Conservation (phyloP, 1,140 invertebrate genomes). For the Diuraphis noxia region DNA sequence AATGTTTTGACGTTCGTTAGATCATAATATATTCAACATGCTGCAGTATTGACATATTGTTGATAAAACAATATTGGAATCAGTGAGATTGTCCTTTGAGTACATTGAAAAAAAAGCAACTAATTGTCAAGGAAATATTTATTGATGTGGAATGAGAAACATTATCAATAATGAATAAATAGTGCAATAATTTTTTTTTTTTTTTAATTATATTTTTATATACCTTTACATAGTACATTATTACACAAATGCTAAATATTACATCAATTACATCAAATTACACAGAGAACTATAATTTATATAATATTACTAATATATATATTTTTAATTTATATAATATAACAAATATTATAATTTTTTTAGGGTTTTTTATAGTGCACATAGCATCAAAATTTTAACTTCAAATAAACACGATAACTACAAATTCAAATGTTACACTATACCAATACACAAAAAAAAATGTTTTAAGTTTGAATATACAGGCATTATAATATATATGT, state of each 20-base stretch:
- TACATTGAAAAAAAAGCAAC: too few relatives aligned
- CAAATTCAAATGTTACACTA: constrained; percentile 47
- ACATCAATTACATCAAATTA: constrained; percentile 53
- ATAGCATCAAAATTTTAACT: constrained; percentile 9
- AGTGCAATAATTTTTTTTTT: not conserved
- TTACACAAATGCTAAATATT: constrained; percentile 53
- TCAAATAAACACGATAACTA: constrained; percentile 35
- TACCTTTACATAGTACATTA: constrained; percentile 53
- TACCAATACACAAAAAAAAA: constrained; percentile 16
- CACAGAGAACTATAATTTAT: constrained; percentile 50
- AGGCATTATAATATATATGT: constrained; percentile 35
- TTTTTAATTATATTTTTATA: constrained; percentile 49
- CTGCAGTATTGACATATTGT: too few relatives aligned
- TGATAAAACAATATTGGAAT: too few relatives aligned
- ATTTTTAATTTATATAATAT: constrained; percentile 36
- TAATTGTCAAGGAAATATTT: too few relatives aligned
- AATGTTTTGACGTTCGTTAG: too few relatives aligned
- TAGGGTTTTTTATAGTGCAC: not conserved
- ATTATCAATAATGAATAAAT: not conserved
- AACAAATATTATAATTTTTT: constrained; percentile 49
- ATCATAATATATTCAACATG: too few relatives aligned
- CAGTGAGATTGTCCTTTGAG: too few relatives aligned
- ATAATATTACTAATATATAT: constrained; percentile 43
- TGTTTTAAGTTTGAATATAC: constrained; percentile 35
- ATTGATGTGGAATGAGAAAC: not conserved